Conservation (phyloP, 2,888 invertebrate species). For the Bimastos eiseni region DNA sequence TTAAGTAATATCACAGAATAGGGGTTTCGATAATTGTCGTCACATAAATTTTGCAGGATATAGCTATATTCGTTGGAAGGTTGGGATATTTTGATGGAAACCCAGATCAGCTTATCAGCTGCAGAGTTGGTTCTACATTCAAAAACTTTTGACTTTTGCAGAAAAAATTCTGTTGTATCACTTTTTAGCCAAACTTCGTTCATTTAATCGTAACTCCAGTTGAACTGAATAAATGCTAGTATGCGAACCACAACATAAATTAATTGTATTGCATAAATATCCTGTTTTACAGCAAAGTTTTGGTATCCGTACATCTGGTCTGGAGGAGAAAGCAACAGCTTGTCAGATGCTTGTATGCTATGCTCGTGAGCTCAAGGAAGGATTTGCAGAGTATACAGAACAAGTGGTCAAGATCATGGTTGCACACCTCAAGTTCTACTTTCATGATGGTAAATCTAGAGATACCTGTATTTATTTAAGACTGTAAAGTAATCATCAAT, state of each 20-base stretch:
- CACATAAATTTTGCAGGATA: not conserved
- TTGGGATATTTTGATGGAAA: not conserved
- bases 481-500: not conserved
- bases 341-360: slow-evolving; percentile 96
- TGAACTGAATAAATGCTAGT: not conserved
- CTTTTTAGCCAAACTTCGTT: not conserved
- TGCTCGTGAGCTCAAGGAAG: slow-evolving; percentile 87
- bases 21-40: not conserved
- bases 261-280: not conserved
- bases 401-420: slow-evolving; percentile 66
- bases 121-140: not conserved
- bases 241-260: not conserved
- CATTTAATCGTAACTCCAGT: not conserved
- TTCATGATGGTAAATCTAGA: slow-evolving; percentile 56
- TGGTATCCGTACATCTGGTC: slow-evolving; percentile 87
- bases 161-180: not conserved
- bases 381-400: slow-evolving; percentile 77
- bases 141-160: not conserved
- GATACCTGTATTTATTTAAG: not conserved
- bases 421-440: slow-evolving; percentile 74
- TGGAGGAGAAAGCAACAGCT: slow-evolving; percentile 94
- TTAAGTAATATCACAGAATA: not conserved
- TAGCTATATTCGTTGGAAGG: not conserved
- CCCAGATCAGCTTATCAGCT: not conserved
- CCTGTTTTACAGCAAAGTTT: slow-evolving; percentile 73